Evolutionary conservation across 2,113 vertebrate species (phyloP), one percentile per base, ranked within the genome.

Genomic region (Anguilla japonica): DNA sequence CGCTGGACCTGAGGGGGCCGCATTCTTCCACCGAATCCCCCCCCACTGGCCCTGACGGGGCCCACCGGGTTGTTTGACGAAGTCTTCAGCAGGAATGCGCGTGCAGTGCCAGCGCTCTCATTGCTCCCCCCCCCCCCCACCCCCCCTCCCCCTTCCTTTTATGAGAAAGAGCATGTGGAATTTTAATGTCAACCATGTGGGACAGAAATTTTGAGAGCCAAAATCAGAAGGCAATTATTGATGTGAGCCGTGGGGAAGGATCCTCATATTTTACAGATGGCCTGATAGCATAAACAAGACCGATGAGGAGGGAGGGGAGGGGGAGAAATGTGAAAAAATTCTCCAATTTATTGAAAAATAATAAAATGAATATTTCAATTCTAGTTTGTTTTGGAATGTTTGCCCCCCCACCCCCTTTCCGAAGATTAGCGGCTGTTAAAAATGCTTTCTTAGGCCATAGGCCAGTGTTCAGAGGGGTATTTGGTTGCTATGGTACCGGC

Each of bases 181-280:
- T 96, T 93, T 94, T 96, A 95, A 95, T 95, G 92, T 93, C 89
- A 91, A 92, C 93, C 94, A 94, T 95, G 93, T 94, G 94, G 92
- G 90, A 88, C 80, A n/a, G 90, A 80, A 82, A 81, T 87, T 86
- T 57, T 85, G 79, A 85, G 90, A 75, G 67, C 41, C 83, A 84
- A 88, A 85, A 63, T 84, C 88, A 89, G 46, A 81, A 79, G 7
- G 29, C 71, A 82, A 82, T 87, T 87, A 85, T 79, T 86, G 56
- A 88, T 75, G 84, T 85, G 20, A 41, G 83, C 53, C 80, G 26
- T 83, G 41, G 43, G 87, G 81, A 82, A 56, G 79, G 22, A 34
- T 87, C 41, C 41, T 87, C 9, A 41, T 86, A 80, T 92, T 91
- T 92, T 88, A 90, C 87, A 89, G 89, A 89, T 85, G 63, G 81